Evolutionary conservation across 2,888 invertebrate species (phyloP).

Genomic region (Acanthosepion lycidas): DNA sequence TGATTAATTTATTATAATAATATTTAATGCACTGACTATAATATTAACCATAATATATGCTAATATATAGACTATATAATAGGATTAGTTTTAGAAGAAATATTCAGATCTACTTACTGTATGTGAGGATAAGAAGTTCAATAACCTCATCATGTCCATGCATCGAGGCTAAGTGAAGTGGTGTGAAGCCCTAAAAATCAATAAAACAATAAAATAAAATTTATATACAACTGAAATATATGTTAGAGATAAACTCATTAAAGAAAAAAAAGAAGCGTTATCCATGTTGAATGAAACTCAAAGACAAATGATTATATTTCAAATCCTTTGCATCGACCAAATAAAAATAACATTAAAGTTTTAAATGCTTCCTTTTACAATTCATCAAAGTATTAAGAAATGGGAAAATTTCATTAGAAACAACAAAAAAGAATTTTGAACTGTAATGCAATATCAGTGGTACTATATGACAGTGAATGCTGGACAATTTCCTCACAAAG

Average conservation of each 20-base stretch:
- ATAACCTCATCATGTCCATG: slow-evolving; percentile 90
- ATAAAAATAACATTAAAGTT: background rate
- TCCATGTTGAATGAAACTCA: background rate
- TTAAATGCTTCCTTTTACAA: background rate
- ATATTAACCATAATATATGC: too few species aligned
- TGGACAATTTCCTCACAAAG: too few species aligned
- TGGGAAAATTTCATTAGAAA: too few species aligned
- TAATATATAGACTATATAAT: background rate
- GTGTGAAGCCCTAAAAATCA: slow-evolving; percentile 88
- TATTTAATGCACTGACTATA: too few species aligned
- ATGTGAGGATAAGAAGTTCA: slow-evolving; percentile 89
- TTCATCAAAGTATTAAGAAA: too few species aligned
- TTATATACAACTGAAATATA: background rate
- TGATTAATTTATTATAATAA: too few species aligned
- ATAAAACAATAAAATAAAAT: slow-evolving; percentile 59
- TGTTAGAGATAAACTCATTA: background rate
- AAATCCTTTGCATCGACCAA: background rate
- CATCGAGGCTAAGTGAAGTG: slow-evolving; percentile 93
- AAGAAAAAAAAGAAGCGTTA: background rate
- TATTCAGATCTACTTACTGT: slow-evolving; percentile 84
- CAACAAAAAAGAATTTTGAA: too few species aligned
- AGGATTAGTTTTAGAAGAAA: background rate
- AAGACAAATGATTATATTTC: background rate
- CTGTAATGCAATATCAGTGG: too few species aligned
- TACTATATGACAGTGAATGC: too few species aligned